Evolutionary conservation across 2,888 invertebrate species (phyloP), one percentile per base, ranked within the genome.

Genomic region (Apamea epomidion): DNA sequence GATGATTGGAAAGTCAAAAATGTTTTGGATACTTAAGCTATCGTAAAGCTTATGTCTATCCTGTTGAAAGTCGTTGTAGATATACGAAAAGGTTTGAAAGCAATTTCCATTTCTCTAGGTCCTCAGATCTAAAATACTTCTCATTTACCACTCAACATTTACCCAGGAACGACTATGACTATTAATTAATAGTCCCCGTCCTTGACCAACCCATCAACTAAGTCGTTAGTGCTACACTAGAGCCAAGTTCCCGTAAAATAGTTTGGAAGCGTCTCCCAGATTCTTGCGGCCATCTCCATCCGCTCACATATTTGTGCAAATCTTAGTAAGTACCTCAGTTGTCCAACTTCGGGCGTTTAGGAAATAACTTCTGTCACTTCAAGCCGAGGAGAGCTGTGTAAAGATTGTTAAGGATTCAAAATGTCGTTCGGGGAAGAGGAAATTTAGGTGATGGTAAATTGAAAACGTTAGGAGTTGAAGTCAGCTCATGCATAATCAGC

Each of bases 221-320:
- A 54, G 1, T 60, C 32, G 14, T 71, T 76, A 60, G 32, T 74
- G 32, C n/a, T 67, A 74, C 88, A 76, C 74, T 73, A 58, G 25
- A 67, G 25, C 48, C 42, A 82, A 81, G 73, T 81, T 70, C n/a
- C 16, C 29, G 18, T 77, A 73, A 78, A 87, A 89, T 85, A 81
- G 85, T 85, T 87, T 21, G 21, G 25, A 14, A 67, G 25, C 69
- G 42, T 76, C 74, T 60, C 67, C 29, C 37, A 87, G 76, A 87
- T 82, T 82, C 75, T 67, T 89, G 87, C 21, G 80, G 78, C 51
- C 60, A 62, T 45, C 29, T 32, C 14, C 73, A 73, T 48, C 69
- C 67, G 42, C 12, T 60, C 85, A 80, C 84, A 84, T 86, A 83
- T 81, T 87, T 87, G 81, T 78, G 51, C 51, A 82, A 89, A 78